Evolutionary conservation across 1,140 invertebrate genomes (phyloP), one percentile per base, ranked within the genome.

Genomic region (Magallana ariakensis): DNA sequence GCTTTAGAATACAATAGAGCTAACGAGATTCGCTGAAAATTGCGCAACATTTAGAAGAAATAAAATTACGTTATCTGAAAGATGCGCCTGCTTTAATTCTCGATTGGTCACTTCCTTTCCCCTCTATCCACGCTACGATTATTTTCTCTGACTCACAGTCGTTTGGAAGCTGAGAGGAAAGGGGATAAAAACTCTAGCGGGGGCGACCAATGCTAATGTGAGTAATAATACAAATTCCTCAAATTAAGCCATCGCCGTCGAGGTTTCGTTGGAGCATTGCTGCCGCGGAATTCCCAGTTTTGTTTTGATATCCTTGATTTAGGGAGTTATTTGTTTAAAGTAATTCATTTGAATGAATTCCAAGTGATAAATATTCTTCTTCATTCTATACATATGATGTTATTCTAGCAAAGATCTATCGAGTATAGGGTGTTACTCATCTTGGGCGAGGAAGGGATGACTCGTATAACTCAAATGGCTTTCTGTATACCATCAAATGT

Each of bases 281-380:
- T 60, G 66, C 66, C 9, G 22, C 22, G 66, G 66, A 75, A 75
- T 75, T 75, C 22, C 22, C 66, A 26, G 33, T 33, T 75, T 75
- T 75, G 66, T 75, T 75, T 75, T 75, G 66, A 75, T 75, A 75
- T 11, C 19, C 66, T 75, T 75, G 33, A 75, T 75, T 75, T 75
- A 75, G 66, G 22, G 8, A 75, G 66, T 75, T 75, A 75, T 75
- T 75, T 75, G 66, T 75, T 75, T 75, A 75, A 75, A 26, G 66
- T 75, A 75, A 75, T 75, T 75, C 22, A 75, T 75, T 75, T 75
- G 66, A 75, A 75, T 75, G 66, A 11, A 75, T 75, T 75, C 66
- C 66, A 75, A 75, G 22, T 19, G 19, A 75, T 75, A 75, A 75
- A 75, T 75, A 75, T 75, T 75, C 66, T 46, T 26, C 66, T 26